Evolutionary conservation across 2,797 vertebrate genomes (phyloP).

Genomic region (Salmo trutta): DNA sequence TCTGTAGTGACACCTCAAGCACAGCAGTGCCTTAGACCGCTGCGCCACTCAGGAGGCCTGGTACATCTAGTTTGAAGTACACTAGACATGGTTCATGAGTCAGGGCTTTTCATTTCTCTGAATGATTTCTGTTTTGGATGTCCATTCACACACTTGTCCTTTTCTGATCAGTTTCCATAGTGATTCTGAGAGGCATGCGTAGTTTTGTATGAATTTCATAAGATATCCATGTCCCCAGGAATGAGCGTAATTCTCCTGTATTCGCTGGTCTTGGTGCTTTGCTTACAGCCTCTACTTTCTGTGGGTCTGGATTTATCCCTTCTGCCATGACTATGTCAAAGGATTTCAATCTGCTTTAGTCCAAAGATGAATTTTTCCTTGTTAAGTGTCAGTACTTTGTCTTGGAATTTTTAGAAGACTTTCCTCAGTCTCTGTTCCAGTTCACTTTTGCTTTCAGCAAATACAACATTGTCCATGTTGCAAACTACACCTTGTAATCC

Average conservation of each 20-base stretch:
- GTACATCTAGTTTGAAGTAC: conserved; percentile 3
- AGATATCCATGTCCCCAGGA: conserved; percentile 30
- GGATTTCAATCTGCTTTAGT: conserved; percentile 28
- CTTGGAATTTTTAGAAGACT: conserved; percentile 23
- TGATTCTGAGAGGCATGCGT: conserved; percentile 26
- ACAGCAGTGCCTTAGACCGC: neutral
- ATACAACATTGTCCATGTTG: conserved; percentile 23
- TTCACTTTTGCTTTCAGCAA: conserved; percentile 3
- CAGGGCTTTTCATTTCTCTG: conserved; percentile 10
- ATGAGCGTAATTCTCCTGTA: neutral
- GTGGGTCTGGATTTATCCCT: conserved; percentile 24
- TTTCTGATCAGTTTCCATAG: conserved; percentile 22
- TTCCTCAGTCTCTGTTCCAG: conserved; percentile 30
- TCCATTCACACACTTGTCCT: conserved; percentile 23
- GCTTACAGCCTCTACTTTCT: conserved; percentile 13
- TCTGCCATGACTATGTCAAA: conserved; percentile 18
- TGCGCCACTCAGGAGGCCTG: neutral
- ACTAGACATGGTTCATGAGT: no score
- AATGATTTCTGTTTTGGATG: neutral
- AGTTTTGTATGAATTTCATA: conserved; percentile 33
- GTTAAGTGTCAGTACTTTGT: conserved; percentile 24
- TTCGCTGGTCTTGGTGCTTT: conserved; percentile 21
- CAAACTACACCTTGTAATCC: neutral
- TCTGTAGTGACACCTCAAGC: no score
- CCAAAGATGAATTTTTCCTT: conserved; percentile 11